Percentiles rank a stretch among this genome's conserved stretches.
Evolutionary conservation across 1,140 invertebrate species (phyloP).

Genomic region (Leptinotarsa lineolata): DNA sequence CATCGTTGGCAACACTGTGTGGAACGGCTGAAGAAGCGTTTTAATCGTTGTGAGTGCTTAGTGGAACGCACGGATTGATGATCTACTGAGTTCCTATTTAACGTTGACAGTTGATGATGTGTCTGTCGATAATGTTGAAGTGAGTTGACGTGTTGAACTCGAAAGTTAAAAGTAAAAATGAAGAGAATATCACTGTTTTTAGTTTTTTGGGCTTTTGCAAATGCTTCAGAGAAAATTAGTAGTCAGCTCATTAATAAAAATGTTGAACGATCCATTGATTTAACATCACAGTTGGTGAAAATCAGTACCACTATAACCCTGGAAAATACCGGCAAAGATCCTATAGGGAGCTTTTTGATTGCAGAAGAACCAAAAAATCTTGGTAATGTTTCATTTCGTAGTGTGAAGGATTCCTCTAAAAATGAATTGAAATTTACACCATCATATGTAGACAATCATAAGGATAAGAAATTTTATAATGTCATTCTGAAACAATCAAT

Average conservation of each 20-base stretch:
- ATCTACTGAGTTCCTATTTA: too few species aligned
- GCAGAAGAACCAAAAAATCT: slow-evolving; percentile 68
- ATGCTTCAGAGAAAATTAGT: slow-evolving; percentile 38
- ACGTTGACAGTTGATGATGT: too few species aligned
- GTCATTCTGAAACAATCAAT: slow-evolving; percentile 68
- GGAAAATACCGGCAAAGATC: slow-evolving; percentile 77
- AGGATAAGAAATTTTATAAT: slow-evolving; percentile 62
- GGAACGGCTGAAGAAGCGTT: too few species aligned
- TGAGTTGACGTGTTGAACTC: too few species aligned
- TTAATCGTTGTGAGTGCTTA: too few species aligned
- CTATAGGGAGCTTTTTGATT: slow-evolving; percentile 72
- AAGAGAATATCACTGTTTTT: slow-evolving; percentile 34
- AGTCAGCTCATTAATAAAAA: slow-evolving; percentile 70
- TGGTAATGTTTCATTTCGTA: slow-evolving; percentile 74
- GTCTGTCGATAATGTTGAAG: too few species aligned
- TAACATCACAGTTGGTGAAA: slow-evolving; percentile 87
- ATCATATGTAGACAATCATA: slow-evolving; percentile 58
- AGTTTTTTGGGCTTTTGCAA: slow-evolving; percentile 18
- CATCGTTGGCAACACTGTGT: too few species aligned
- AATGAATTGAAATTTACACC: slow-evolving; percentile 65
- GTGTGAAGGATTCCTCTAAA: slow-evolving; percentile 68
- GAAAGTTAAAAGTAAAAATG: slow-evolving; percentile 31
- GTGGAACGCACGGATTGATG: too few species aligned
- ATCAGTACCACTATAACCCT: slow-evolving; percentile 77
- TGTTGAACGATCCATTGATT: slow-evolving; percentile 84